Evolutionary conservation across 2,113 vertebrate genomes (phyloP), one percentile per base, ranked within the genome.

Genomic region (Oncorhynchus tshawytscha): DNA sequence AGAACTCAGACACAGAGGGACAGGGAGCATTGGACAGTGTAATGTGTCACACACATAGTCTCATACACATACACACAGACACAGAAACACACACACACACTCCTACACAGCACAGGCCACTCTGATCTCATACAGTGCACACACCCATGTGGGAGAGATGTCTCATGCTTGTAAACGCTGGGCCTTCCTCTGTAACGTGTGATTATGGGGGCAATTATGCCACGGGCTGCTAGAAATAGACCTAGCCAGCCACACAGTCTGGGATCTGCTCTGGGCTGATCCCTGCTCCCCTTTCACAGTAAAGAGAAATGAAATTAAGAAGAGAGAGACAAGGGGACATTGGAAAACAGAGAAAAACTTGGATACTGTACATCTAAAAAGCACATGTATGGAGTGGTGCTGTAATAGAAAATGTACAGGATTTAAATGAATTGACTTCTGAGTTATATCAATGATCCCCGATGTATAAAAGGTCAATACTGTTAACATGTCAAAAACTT

Each of bases 141-240:
- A 90, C 88, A 86, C 86, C 88, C 89, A 91, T 78, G 72, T 85
- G n/a, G 45, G 73, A 80, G 86, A 86, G 76, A 77, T 69, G 87
- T 87, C 88, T 89, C 74, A 83, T 78, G 88, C 82, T 76, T 77
- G 84, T 74, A 88, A 92, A 88, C 84, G 80, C 79, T 74, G 83
- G 82, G 79, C 83, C 87, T 84, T 34, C 71, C 77, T 76, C 87
- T 84, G 85, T 81, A 94, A 91, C 90, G 75, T 89, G 91, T 93
- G 84, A 94, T 94, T 93, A 94, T 76, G 85, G 86, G 84, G 82
- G 85, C 88, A 91, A 90, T 87, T 85, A 84, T 92, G 88, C 88
- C 79, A 86, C 69, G 75, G 87, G 89, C 86, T 79, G 85, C 91
- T 93, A 89, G 92, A 94, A 94, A 94, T 94, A 94, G 92, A 91